Evolutionary conservation across 2,888 invertebrate species (phyloP).

Genomic region (Ectemnius continuus): DNA sequence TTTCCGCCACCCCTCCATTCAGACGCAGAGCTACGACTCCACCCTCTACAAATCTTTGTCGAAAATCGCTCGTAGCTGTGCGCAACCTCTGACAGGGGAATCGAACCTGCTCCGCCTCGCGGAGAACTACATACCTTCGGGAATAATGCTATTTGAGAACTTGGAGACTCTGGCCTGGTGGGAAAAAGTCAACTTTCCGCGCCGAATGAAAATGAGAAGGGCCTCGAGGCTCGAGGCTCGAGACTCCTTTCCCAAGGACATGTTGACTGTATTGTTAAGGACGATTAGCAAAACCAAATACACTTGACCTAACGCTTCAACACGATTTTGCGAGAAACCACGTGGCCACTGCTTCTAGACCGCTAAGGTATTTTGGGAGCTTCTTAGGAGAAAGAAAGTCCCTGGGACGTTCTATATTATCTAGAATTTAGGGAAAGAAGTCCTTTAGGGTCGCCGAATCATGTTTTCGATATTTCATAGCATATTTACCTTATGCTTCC

Average conservation of each 20-base stretch:
- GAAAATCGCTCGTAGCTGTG: constrained; percentile 43
- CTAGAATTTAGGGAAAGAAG: background rate
- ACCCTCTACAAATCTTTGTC: constrained; percentile 14
- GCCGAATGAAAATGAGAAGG: constrained; percentile 24
- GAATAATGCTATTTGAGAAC: background rate
- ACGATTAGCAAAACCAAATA: constrained; percentile 36
- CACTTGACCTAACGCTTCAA: constrained; percentile 15
- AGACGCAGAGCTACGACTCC: constrained; percentile 4
- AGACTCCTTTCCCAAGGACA: constrained; percentile 11
- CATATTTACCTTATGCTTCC: background rate
- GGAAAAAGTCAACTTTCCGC: constrained; percentile 5
- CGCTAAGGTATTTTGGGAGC: background rate
- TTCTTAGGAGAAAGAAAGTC: background rate
- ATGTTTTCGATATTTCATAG: background rate
- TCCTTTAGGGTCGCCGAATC: background rate
- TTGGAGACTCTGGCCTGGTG: constrained; percentile 1
- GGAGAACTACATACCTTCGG: constrained; percentile 27
- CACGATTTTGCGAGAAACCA: background rate
- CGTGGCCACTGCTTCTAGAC: background rate
- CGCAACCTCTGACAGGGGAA: constrained; percentile 40
- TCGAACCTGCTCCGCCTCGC: constrained; percentile 34
- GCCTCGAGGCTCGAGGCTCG: background rate
- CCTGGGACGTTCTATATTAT: background rate
- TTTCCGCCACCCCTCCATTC: constrained; percentile 46
- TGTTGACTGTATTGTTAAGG: background rate